These are phyloP conservation scores for Megaleporinus macrocephalus DNA, from an alignment of 2,113 vertebrate genomes.

Conservation along the genomic window DNA sequence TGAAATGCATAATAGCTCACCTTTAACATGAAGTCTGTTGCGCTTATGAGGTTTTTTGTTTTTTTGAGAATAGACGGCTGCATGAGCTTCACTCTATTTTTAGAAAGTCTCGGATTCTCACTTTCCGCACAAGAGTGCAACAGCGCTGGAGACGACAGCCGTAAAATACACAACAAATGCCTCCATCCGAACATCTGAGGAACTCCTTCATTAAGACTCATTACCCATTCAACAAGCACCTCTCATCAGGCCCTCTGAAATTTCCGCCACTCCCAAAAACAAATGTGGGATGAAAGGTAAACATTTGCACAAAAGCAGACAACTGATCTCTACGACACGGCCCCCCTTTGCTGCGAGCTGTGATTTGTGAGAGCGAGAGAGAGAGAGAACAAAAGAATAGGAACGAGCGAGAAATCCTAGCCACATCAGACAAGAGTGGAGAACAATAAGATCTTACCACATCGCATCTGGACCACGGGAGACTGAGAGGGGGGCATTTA, in stretches of 20 bases:
- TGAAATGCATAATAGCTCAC: too few relatives aligned
- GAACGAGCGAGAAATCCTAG: slow-evolving; percentile 4
- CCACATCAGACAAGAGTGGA: slow-evolving; percentile 36
- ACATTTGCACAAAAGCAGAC: slow-evolving; percentile 48
- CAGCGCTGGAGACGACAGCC: neutral
- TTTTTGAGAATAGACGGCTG: too few relatives aligned
- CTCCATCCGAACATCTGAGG: slow-evolving; percentile 35
- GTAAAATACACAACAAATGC: slow-evolving; percentile 30
- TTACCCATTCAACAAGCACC: slow-evolving; percentile 34
- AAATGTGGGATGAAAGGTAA: slow-evolving; percentile 51
- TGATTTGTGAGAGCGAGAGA: slow-evolving; percentile 27
- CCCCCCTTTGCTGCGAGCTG: slow-evolving; percentile 19
- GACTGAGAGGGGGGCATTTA: slow-evolving; percentile 16
- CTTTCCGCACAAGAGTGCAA: neutral
- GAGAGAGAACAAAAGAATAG: slow-evolving; percentile 10
- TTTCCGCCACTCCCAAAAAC: slow-evolving; percentile 46
- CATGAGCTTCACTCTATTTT: too few relatives aligned
- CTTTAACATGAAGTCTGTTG: too few relatives aligned
- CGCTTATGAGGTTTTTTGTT: too few relatives aligned
- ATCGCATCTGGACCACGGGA: slow-evolving; percentile 31
- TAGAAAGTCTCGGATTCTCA: neutral
- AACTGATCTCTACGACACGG: slow-evolving; percentile 43
- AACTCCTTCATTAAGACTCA: slow-evolving; percentile 49
- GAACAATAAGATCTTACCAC: slow-evolving; percentile 32
- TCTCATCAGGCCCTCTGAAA: slow-evolving; percentile 35